Conservation (phyloP, 2,113 vertebrate genomes). For the Elephas maximus region DNA sequence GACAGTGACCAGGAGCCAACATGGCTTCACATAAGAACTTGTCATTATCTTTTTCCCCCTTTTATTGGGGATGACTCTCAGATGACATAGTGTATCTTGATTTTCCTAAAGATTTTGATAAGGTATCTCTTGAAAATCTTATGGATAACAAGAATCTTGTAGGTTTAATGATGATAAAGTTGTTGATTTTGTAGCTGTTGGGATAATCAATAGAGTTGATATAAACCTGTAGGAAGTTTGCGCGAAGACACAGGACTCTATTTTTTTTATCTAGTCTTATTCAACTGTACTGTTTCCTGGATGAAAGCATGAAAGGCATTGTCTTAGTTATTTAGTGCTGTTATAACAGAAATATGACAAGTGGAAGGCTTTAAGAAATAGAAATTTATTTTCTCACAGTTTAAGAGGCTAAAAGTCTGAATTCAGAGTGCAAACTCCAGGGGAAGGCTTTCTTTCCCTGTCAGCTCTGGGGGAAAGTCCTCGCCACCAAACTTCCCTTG, state of each 20-base stretch:
- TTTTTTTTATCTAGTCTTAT: neutral
- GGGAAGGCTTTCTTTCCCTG: no score
- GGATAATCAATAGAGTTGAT: neutral
- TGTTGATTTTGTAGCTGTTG: neutral
- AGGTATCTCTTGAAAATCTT: neutral
- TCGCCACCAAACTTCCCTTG: no score
- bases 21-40: neutral
- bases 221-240: neutral
- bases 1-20: neutral
- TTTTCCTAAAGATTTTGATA: conserved; percentile 15
- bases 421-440: no score
- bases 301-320: neutral
- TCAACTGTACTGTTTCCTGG: neutral
- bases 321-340: no score
- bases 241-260: neutral
- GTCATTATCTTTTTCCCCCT: neutral
- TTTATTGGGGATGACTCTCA: neutral
- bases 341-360: no score
- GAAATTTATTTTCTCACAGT: no score
- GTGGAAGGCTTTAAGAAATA: no score
- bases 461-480: no score
- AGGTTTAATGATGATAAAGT: conserved; percentile 8
- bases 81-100: neutral
- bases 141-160: neutral
- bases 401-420: no score